Evolutionary conservation across 2,797 vertebrate genomes (phyloP).

Genomic region (Falco peregrinus): DNA sequence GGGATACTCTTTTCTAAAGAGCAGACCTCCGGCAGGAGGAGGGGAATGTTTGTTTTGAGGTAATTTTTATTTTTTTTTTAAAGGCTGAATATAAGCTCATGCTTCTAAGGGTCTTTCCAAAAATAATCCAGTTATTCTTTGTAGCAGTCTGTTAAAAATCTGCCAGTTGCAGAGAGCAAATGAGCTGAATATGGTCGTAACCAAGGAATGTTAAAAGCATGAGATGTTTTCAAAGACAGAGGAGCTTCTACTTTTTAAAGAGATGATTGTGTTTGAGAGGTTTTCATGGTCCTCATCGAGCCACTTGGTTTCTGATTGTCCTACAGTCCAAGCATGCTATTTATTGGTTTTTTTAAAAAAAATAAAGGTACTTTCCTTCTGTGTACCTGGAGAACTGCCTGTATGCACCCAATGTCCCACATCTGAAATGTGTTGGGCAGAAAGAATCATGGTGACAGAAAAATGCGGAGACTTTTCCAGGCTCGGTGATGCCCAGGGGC

Average conservation of each 20-base stretch:
- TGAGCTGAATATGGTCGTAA: not conserved
- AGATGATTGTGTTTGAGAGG: not conserved
- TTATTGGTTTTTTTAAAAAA: not conserved
- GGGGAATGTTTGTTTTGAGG: not conserved
- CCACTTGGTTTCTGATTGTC: not conserved
- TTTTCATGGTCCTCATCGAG: not conserved
- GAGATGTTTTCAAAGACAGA: not conserved
- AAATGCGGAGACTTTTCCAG: accelerated
- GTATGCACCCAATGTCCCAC: not conserved
- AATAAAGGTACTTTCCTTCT: not conserved
- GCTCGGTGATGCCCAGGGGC: not conserved
- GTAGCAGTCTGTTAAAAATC: not conserved
- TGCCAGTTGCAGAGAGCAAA: not conserved
- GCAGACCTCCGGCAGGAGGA: not conserved
- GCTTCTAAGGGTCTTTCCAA: not conserved
- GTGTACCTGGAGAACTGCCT: not conserved
- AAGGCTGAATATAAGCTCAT: not conserved
- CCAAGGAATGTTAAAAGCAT: not conserved
- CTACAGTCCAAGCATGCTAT: accelerated
- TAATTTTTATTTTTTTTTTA: not conserved
- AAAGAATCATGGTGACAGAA: not conserved
- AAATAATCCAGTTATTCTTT: not conserved
- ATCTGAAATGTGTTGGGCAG: not conserved
- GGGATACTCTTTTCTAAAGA: not conserved
- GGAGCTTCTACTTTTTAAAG: not conserved